Evolutionary conservation across 2,888 invertebrate species (phyloP).

Genomic region (Perizoma affinitatum): DNA sequence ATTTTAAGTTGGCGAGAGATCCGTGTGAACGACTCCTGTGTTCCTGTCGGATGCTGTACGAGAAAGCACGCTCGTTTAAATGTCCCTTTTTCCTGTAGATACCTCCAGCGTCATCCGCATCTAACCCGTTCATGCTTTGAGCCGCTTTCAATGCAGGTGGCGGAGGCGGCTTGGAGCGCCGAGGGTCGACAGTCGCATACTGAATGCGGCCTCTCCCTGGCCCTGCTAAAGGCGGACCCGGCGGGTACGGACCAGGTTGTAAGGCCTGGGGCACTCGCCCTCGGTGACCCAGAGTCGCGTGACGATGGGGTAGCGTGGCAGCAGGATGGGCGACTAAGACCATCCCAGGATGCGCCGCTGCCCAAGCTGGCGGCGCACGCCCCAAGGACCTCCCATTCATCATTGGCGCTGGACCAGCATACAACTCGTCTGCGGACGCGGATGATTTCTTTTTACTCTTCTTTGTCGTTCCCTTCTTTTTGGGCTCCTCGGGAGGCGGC

Average conservation of each 20-base stretch:
- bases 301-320: slow-evolving; percentile 75
- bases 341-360: slow-evolving; percentile 66
- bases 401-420: slow-evolving; percentile 77
- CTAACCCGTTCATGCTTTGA: slow-evolving; percentile 87
- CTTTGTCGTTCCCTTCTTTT: slow-evolving; percentile 83
- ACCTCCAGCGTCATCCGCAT: slow-evolving; percentile 86
- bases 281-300: slow-evolving; percentile 82
- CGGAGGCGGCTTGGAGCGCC: slow-evolving; percentile 86
- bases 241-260: slow-evolving; percentile 72
- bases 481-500: slow-evolving; percentile 87
- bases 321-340: slow-evolving; percentile 78
- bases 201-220: slow-evolving; percentile 76
- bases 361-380: slow-evolving; percentile 76
- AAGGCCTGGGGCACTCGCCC: slow-evolving; percentile 85
- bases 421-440: slow-evolving; percentile 84
- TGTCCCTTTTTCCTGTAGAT: slow-evolving; percentile 96
- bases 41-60: slow-evolving; percentile 96
- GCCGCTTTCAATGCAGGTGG: slow-evolving; percentile 87
- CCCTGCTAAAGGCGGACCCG: slow-evolving; percentile 52
- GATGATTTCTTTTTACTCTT: slow-evolving; percentile 84
- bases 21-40: slow-evolving; percentile 96
- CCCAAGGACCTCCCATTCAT: slow-evolving; percentile 76
- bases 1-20: slow-evolving; percentile 94
- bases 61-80: slow-evolving; percentile 95
- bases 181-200: slow-evolving; percentile 86